Evolutionary conservation across 2,888 invertebrate species (phyloP), one percentile per base, ranked within the genome.

Genomic region (Opisthograptis luteolata): DNA sequence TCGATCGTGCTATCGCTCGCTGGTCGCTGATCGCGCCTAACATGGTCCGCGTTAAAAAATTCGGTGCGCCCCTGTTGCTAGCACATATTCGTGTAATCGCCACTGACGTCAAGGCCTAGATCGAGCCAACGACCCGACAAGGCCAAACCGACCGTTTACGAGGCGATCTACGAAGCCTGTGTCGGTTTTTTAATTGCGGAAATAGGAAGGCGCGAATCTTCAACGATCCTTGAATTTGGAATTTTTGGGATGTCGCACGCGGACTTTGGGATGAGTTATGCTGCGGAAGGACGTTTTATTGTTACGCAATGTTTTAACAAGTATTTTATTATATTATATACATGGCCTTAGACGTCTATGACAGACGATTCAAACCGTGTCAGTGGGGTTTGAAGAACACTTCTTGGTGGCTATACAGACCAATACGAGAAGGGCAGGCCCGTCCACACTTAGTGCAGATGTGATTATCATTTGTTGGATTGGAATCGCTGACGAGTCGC

Each of bases 61-160:
- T 49, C 41, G 47, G 37, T 60, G 58, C 62, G 58, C 62, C 60
- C 59, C 56, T 53, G 66, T 69, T 68, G 60, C 68, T 66, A 68
- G 64, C 60, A 60, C 59, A 59, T 56, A 60, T 55, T 64, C 53
- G 55, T 46, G 53, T 57, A 55, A 55, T 61, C 58, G 53, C 45
- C 36, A 39, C 60, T 81, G 78, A 81, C 80, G 79, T 79, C 72
- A 77, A 73, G 69, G 72, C 73, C 72, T 80, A 81, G 76, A 75
- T 68, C 68, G 71, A 66, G 84, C 57, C 78, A 81, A 79, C 72
- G 83, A 84, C 82, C 85, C 65, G 61, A 41, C 84, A 78, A 85
- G 84, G 84, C 79, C 79, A 79, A 72, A 68, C 68, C 68, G 64
- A 63, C 66, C 68, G 72, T 76, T 76, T 75, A 72, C 56, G 56